Evolutionary conservation across 2,888 invertebrate genomes (phyloP), one percentile per base, ranked within the genome.

Genomic region (Lamellibrachia satsuma): DNA sequence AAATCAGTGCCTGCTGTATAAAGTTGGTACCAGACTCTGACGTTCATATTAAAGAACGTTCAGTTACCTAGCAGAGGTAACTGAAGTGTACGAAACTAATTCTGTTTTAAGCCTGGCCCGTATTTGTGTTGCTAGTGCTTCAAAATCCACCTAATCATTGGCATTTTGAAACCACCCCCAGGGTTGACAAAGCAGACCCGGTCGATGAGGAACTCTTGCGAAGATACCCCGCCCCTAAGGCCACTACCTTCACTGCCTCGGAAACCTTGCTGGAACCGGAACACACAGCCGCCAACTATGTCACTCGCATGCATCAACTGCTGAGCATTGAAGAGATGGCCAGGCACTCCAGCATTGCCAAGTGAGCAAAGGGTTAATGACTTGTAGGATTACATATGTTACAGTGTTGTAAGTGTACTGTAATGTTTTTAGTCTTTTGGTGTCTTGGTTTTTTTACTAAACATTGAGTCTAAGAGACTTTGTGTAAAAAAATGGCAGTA

Each of bases 251-350:
- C 94, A 97, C 97, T 4, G 96, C 98, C 9, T 98, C 98, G 0
- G 98, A 98, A 94, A 97, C 97, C 0, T 97, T 98, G 0, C 97
- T 98, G 93, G 95, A 96, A 92, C 93, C 95, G 97, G 92, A 52
- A 8, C 91, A 93, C 8, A 98, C 97, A 0, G 97, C 97, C 94
- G 97, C 97, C 94, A 98, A 98, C 96, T 98, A 98, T 95, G 97
- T 97, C 90, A 97, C 95, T 97, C 97, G 98, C 94, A 97, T 98
- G 97, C 98, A 98, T 95, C 98, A 98, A 95, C 96, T 98, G 95
- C 97, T 98, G 3, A 97, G 97, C 94, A 97, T 98, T 52, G 98
- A 98, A 96, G 98, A 98, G 96, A 97, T 98, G 96, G 98, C 98
- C 4, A 97, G 98, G 94, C 97, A 97, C 94, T 97, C 98, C 95